These are phyloP conservation scores for Gambusia affinis DNA, from an alignment of 2,113 vertebrate species.

Conservation along the genomic window DNA sequence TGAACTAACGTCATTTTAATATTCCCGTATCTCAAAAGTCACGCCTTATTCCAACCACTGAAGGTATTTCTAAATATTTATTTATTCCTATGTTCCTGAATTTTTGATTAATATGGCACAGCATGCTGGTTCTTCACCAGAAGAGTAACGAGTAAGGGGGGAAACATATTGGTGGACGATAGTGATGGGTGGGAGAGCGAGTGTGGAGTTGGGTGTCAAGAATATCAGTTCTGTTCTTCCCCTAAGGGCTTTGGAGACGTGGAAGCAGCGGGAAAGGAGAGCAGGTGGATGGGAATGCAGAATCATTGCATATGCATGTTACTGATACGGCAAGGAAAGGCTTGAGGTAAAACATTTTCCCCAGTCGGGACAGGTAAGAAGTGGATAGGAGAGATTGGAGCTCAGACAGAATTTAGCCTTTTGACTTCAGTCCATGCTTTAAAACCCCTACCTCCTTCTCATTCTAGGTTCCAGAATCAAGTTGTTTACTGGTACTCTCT, in stretches of 20 bases:
- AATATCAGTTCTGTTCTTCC: slow-evolving; percentile 54
- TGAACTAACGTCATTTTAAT: background rate
- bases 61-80: background rate
- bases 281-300: slow-evolving; percentile 78
- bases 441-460: background rate
- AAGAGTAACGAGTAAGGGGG: slow-evolving; percentile 21
- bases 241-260: slow-evolving; percentile 57
- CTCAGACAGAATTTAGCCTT: slow-evolving; percentile 19
- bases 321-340: slow-evolving; percentile 25
- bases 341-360: slow-evolving; percentile 46
- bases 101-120: slow-evolving; percentile 23
- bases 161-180: slow-evolving; percentile 22
- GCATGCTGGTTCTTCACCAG: slow-evolving; percentile 31
- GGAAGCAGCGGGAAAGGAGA: slow-evolving; percentile 48
- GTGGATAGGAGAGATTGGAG: slow-evolving; percentile 28
- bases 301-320: slow-evolving; percentile 68
- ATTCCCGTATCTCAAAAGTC: background rate
- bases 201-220: slow-evolving; percentile 24
- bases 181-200: slow-evolving; percentile 27
- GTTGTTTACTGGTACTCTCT: slow-evolving; percentile 25
- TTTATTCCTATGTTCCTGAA: slow-evolving; percentile 2
- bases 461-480: slow-evolving; percentile 32
- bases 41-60: background rate
- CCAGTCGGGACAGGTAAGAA: slow-evolving; percentile 18
- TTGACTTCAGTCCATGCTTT: slow-evolving; percentile 17